These are phyloP conservation scores for Helicolenus hilgendorfi DNA, from an alignment of 2,797 vertebrate species.

Conservation along the genomic window DNA sequence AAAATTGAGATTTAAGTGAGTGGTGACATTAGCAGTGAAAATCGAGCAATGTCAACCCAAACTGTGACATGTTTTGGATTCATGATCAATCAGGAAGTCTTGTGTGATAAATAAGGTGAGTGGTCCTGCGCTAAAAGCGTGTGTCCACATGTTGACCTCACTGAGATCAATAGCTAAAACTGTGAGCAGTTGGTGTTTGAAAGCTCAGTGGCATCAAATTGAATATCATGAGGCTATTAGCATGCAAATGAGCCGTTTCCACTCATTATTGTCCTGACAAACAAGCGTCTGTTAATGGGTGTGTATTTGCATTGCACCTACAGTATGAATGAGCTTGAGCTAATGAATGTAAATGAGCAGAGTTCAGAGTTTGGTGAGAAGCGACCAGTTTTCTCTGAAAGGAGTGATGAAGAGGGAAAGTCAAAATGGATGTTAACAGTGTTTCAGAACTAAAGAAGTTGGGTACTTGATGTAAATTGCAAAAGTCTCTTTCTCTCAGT, in stretches of 20 bases:
- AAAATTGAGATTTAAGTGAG: not conserved
- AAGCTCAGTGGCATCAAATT: constrained; percentile 28
- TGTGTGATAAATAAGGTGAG: not conserved
- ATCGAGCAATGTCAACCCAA: not conserved
- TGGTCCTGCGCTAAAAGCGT: not conserved
- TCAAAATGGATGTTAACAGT: constrained; percentile 1
- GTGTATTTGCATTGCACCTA: constrained; percentile 49
- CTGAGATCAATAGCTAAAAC: constrained; percentile 11
- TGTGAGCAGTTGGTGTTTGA: constrained; percentile 2
- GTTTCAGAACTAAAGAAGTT: not conserved
- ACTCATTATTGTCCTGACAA: constrained; percentile 59
- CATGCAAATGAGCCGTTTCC: constrained; percentile 62
- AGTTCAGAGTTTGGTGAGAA: constrained; percentile 11
- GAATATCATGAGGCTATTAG: constrained; percentile 55
- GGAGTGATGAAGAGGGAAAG: not conserved
- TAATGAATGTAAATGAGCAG: constrained; percentile 53
- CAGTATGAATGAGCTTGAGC: constrained; percentile 21
- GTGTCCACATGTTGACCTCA: constrained; percentile 22
- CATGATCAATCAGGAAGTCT: not conserved
- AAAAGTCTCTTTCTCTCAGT: not conserved
- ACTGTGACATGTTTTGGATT: not conserved
- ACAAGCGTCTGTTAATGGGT: constrained; percentile 48
- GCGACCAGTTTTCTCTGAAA: not conserved
- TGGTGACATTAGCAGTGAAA: not conserved
- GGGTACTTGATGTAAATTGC: not conserved